Evolutionary conservation across 2,113 vertebrate genomes (phyloP).

Genomic region (Passerina amoena): DNA sequence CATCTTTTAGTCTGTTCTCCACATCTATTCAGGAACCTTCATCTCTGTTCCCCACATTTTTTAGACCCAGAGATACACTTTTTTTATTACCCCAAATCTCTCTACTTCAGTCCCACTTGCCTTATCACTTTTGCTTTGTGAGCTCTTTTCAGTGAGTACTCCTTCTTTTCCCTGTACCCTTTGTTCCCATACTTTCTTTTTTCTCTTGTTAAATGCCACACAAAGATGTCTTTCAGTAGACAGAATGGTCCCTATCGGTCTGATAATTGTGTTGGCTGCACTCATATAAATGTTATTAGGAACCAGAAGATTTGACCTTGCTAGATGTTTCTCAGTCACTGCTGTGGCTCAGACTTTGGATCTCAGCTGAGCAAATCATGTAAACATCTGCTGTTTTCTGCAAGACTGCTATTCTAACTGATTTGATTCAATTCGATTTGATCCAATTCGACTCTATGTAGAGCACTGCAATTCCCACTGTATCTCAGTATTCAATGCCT

Average conservation of each 20-base stretch:
- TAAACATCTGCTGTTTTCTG: slow-evolving; percentile 49
- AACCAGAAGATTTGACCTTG: slow-evolving; percentile 64
- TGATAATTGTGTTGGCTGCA: slow-evolving; percentile 10
- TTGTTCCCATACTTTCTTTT: not conserved
- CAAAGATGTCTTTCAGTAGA: not conserved
- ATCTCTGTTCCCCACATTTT: not conserved
- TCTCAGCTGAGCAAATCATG: slow-evolving; percentile 24
- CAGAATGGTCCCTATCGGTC: not conserved
- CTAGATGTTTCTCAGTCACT: slow-evolving; percentile 62
- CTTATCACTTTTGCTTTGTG: not conserved
- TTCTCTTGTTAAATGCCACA: not conserved
- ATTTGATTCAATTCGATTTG: slow-evolving; percentile 39
- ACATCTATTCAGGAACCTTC: not conserved
- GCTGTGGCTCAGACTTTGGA: slow-evolving; percentile 62
- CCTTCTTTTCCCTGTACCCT: not conserved
- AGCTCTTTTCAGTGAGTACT: not conserved
- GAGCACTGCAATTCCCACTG: not conserved
- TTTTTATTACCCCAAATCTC: not conserved
- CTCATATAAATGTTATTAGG: slow-evolving; percentile 50
- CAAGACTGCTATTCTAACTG: slow-evolving; percentile 5
- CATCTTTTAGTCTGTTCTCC: not conserved
- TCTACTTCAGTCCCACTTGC: not conserved
- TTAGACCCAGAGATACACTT: not conserved
- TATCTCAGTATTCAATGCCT: not conserved
- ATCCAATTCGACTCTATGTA: not conserved